Conservation (phyloP, 2,113 vertebrate genomes). For the Murina feae region DNA sequence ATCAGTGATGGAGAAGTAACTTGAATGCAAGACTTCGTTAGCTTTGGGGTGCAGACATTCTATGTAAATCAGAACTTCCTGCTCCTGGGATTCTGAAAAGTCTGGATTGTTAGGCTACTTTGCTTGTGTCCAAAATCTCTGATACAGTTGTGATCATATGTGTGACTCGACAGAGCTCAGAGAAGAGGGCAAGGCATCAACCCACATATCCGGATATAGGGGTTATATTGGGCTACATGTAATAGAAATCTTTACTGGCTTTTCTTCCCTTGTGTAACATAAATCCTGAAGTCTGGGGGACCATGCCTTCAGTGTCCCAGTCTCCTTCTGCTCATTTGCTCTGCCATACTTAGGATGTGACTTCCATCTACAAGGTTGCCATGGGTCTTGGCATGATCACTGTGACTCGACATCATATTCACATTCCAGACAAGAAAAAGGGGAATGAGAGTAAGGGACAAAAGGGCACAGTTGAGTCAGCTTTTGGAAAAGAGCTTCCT, state of each 20-base stretch:
- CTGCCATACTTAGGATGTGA: neutral
- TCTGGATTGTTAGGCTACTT: neutral
- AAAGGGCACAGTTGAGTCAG: neutral
- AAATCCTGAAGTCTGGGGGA: neutral
- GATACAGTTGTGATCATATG: neutral
- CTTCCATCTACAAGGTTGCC: neutral
- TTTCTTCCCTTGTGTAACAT: neutral
- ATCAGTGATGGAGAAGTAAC: neutral
- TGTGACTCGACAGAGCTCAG: neutral
- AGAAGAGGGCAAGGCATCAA: neutral
- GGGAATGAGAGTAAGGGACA: neutral
- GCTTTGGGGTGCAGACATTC: neutral
- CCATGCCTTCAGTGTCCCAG: neutral
- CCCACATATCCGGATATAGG: neutral
- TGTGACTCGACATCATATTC: neutral
- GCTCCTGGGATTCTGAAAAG: neutral
- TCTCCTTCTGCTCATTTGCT: neutral
- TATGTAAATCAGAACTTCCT: neutral
- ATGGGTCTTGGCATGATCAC: neutral
- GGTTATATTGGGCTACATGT: neutral
- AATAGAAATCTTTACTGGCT: neutral
- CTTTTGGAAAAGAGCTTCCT: neutral
- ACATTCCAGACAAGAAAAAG: neutral
- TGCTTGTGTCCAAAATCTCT: neutral
- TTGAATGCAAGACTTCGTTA: neutral